Base-by-base conservation (phyloP, 1,140 invertebrate genomes). In the Tetramorium parvispinum region DNA sequence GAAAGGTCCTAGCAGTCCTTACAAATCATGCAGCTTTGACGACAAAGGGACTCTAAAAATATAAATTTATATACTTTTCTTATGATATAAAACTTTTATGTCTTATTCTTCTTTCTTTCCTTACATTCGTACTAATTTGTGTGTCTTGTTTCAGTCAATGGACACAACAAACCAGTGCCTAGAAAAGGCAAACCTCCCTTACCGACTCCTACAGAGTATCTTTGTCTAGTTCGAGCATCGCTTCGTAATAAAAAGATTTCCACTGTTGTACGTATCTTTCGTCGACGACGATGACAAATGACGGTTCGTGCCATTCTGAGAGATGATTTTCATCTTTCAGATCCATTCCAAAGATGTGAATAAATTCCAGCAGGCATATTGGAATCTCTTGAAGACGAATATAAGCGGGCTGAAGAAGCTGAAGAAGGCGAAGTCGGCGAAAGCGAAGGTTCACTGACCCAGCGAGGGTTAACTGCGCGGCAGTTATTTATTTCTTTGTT, bases 371-470 rank as follows among this genome's bases (percentile, higher is more conserved):
- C 96, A 97, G 89, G 97, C 97, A 2, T 98, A 98, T 94, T 97
- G 97, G 93, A 98, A 97, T 95, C 95, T 98, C 86, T 94, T 98
- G 37, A 98, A 98, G 95, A 97, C 96, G n/a, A 98, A 98, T 94
- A 97, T 98, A 93, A 98, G 98, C 95, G 97, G 97, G 86, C 94
- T 98, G 73, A 98, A 98, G 94, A 98, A 98, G 94, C 96, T 98
- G 87, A 98, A 98, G 93, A 98, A 98, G 95, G 96, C 96, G 5
- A 97, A 98, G 95, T 94, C 93, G 95, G 96, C 93, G 95, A 98
- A 96, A 93, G 97, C 88, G 96, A 98, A 96, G 96, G 97, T 85
- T 96, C 96, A 93, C 93, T 96, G 93, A 94, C 63, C 68, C 37
- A 49, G 61, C 1, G n/a, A 63, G 53, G 2, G 21, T 3, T 79